A percentile compares a stretch with the other conserved stretches of the same genome.
These are phyloP conservation scores for Dendropsophus ebraccatus DNA, from an alignment of 2,113 vertebrate species.

Conservation along the genomic window DNA sequence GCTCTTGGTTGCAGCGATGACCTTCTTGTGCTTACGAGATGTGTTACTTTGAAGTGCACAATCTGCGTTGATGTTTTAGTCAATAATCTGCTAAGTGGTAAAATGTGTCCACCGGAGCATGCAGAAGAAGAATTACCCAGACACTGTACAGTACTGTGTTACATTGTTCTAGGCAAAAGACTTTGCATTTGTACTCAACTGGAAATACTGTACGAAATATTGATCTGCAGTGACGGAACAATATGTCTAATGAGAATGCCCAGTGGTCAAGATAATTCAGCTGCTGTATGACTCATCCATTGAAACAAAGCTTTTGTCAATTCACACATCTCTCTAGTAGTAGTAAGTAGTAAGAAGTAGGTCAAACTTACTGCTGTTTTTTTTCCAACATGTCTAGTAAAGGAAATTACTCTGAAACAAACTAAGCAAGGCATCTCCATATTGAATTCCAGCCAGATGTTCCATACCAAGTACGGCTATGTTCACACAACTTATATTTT, in stretches of 20 bases:
- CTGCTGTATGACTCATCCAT: neutral
- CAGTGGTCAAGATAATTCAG: slow-evolving; percentile 7
- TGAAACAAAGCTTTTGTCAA: slow-evolving; percentile 12
- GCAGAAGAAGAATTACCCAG: slow-evolving; percentile 18
- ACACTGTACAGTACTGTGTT: neutral
- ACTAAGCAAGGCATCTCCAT: no score
- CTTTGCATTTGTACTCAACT: slow-evolving; percentile 13
- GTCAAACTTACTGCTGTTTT: no score
- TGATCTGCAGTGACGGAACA: slow-evolving; percentile 27
- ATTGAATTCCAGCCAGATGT: no score
- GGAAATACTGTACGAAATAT: slow-evolving; percentile 44
- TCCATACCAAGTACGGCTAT: no score
- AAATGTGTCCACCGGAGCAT: slow-evolving; percentile 32
- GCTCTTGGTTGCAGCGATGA: neutral
- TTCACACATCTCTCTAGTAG: no score
- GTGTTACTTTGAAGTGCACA: slow-evolving; percentile 26
- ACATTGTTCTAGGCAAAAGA: slow-evolving; percentile 16
- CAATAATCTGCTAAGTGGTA: slow-evolving; percentile 48
- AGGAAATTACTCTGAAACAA: no score
- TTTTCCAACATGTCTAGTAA: no score
- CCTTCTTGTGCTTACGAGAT: slow-evolving; percentile 11
- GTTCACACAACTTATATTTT: no score
- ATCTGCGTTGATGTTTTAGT: slow-evolving; percentile 33
- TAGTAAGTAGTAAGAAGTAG: neutral
- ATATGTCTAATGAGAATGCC: slow-evolving; percentile 6